Base-by-base conservation (phyloP, 2,113 vertebrate genomes). In the Steatornis caripensis region DNA sequence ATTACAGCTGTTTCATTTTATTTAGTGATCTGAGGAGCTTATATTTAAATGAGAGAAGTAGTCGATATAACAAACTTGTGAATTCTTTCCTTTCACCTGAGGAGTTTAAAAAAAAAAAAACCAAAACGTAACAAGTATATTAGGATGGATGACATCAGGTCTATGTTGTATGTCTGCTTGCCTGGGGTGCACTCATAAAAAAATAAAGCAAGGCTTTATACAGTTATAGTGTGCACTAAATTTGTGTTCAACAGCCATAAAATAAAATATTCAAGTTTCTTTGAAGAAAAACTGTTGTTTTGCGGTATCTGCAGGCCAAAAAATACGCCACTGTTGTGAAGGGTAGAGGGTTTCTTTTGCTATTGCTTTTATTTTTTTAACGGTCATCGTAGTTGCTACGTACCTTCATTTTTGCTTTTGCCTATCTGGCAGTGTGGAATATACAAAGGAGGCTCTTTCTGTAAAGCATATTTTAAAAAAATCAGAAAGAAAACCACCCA, bases 151-250 rank as follows among this genome's bases (percentile, higher is more conserved):
- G 96, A 95, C 84, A 94, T 95, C 95, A 89, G 87, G 84, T 95
- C 89, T 97, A 53, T 84, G 51, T 91, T 96, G 58, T 66, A 77
- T 79, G 68, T 95, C 96, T 93, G 78, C 97, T 95, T 98, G 95
- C 92, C 94, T 97, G 90, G 84, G 89, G 95, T 96, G 90, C 88
- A 96, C 75, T 97, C 91, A 93, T 97, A 94, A 97, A 97, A 83
- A 96, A 98, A 96, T 94, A 96, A 96, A 89, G 36, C 81, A 92
- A 87, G 97, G 76, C 69, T 96, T 97, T 97, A 96, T 95, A 86
- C 62, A 95, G 20, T 95, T 95, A 71, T 24, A 82, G 77, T 75
- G 51, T 80, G 77, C 76, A 92, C 77, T 95, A 93, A 96, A 90
- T 96, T 97, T 96, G 61, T 90, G 72, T 82, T 94, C 70, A 90